Conservation (phyloP, 2,113 vertebrate genomes). For the Aptenodytes patagonicus region DNA sequence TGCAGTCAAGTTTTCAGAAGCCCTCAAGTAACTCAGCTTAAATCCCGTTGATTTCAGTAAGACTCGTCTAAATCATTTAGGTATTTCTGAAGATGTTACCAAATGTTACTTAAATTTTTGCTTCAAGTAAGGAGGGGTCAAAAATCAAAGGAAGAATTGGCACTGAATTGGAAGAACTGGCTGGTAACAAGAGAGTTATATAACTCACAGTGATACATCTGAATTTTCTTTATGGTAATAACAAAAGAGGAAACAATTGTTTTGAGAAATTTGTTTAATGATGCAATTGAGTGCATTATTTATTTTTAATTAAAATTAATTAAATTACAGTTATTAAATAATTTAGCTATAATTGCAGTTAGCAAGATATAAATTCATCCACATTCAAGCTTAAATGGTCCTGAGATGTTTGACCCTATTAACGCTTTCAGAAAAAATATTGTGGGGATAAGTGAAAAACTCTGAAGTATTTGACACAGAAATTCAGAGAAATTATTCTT, state of each 20-base stretch:
- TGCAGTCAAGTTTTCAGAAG: not conserved
- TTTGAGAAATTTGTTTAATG: not conserved
- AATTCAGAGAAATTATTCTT: not conserved
- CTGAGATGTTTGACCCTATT: not conserved
- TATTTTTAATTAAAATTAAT: slow-evolving; percentile 13
- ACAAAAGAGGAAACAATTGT: not conserved
- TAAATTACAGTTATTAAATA: not conserved
- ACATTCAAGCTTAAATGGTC: not conserved
- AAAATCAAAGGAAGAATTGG: not conserved
- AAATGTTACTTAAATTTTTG: not conserved
- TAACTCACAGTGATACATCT: not conserved
- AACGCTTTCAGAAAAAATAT: not conserved
- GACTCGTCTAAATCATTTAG: not conserved
- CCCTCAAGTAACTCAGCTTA: not conserved
- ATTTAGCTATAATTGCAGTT: not conserved
- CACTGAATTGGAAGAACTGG: not conserved
- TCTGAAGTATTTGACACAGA: not conserved
- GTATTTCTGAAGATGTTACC: not conserved
- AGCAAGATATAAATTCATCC: not conserved
- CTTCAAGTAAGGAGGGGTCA: not conserved
- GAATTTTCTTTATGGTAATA: not conserved
- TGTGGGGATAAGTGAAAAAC: not conserved
- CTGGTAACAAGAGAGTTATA: not conserved
- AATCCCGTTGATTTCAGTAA: not conserved
- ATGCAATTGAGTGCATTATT: not conserved